Percentiles rank a stretch among this genome's conserved stretches.
These are phyloP conservation scores for Torymus tubicola DNA, from an alignment of 2,888 invertebrate species.

Conservation along the genomic window DNA sequence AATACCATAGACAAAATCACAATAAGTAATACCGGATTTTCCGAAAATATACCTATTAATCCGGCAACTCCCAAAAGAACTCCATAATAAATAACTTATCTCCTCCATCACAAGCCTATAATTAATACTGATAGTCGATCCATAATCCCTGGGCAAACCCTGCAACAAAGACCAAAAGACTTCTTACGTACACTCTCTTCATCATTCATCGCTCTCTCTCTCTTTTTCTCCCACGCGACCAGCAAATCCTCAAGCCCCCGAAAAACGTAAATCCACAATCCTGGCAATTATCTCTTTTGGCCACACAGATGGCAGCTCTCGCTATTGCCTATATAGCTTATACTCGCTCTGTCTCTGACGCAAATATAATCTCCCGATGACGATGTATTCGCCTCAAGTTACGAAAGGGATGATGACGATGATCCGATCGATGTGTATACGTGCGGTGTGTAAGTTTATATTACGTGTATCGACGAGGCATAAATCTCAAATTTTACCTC, in stretches of 20 bases:
- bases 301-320: slow-evolving; percentile 57
- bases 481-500: slow-evolving; percentile 56
- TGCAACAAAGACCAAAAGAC: neutral
- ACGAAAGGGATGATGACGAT: slow-evolving; percentile 50
- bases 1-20: too few relatives aligned
- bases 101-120: neutral
- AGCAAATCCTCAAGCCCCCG: slow-evolving; percentile 12
- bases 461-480: neutral
- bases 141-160: neutral
- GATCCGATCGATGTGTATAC: slow-evolving; percentile 33
- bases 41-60: neutral
- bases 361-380: slow-evolving; percentile 62
- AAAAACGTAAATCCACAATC: slow-evolving; percentile 50
- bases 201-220: slow-evolving; percentile 22
- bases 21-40: too few relatives aligned
- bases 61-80: neutral
- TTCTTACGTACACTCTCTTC: too few relatives aligned
- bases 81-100: neutral
- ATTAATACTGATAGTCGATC: slow-evolving; percentile 34
- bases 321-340: slow-evolving; percentile 32
- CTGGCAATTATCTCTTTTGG: slow-evolving; percentile 62
- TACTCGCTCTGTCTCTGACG: slow-evolving; percentile 65
- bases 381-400: slow-evolving; percentile 67
- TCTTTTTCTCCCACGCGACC: too few relatives aligned
- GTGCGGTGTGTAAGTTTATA: neutral